Percentiles rank a stretch among this genome's conserved stretches.
These are phyloP conservation scores for Macroglossus sobrinus DNA, from an alignment of 2,113 vertebrate genomes.

Conservation along the genomic window DNA sequence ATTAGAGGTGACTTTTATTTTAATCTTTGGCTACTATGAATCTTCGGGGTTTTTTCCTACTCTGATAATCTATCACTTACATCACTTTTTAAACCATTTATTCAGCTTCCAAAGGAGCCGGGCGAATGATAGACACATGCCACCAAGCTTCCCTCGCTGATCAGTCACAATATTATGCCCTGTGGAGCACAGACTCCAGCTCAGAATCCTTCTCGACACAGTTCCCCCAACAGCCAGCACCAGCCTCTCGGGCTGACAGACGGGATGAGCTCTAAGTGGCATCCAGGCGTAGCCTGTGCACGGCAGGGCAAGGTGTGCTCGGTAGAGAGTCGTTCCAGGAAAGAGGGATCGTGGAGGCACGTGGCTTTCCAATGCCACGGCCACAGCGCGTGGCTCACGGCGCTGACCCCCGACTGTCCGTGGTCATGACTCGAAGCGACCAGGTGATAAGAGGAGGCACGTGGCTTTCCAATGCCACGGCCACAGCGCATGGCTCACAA, in stretches of 20 bases:
- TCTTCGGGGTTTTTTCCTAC: neutral
- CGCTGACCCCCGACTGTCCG: fast-evolving
- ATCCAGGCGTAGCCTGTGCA: fast-evolving
- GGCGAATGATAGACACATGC: neutral
- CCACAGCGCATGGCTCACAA: fast-evolving
- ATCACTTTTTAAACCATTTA: neutral
- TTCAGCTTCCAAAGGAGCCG: neutral
- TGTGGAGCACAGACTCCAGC: neutral
- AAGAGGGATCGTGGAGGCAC: fast-evolving
- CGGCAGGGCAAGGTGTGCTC: neutral
- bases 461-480: fast-evolving
- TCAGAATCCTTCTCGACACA: neutral
- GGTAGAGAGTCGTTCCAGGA: neutral
- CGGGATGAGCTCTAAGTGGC: neutral
- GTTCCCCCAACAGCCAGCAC: neutral
- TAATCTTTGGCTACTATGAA: neutral
- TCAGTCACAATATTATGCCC: no score
- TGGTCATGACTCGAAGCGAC: neutral
- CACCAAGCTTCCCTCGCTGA: neutral
- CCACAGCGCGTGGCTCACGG: fast-evolving
- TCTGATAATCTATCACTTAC: no score
- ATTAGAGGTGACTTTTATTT: neutral
- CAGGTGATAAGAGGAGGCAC: neutral
- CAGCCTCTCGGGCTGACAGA: neutral
- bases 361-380: fast-evolving